Evolutionary conservation across 1,140 invertebrate genomes (phyloP).

Genomic region (Macrosteles quadrilineatus): DNA sequence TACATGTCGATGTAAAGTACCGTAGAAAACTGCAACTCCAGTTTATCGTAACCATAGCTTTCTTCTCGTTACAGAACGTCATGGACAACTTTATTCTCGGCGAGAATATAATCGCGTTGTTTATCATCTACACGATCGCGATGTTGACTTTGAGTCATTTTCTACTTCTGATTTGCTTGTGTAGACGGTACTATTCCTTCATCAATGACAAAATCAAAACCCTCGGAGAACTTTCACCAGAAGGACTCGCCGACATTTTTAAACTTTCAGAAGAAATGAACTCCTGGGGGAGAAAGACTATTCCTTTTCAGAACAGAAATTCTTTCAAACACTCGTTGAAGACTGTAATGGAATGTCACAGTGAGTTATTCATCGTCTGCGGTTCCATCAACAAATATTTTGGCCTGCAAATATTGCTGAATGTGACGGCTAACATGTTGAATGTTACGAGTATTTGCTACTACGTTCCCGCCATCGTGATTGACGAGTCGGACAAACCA

Average conservation of each 20-base stretch:
- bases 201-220: slow-evolving; percentile 3
- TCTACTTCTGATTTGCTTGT: not conserved
- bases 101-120: not conserved
- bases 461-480: slow-evolving; percentile 25
- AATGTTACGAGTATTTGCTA: slow-evolving; percentile 32
- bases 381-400: slow-evolving; percentile 26
- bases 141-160: slow-evolving; percentile 22
- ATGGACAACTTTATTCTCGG: slow-evolving; percentile 18
- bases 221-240: not conserved
- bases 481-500: slow-evolving; percentile 14
- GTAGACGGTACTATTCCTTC: not conserved
- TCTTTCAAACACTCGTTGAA: not conserved
- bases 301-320: not conserved
- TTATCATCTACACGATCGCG: slow-evolving; percentile 22
- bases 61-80: not conserved
- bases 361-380: slow-evolving; percentile 5
- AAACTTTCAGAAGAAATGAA: not conserved
- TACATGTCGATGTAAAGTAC: not conserved
- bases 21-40: not conserved
- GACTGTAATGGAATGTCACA: not conserved
- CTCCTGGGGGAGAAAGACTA: not conserved
- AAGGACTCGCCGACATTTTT: slow-evolving; percentile 10
- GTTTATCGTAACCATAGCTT: not conserved
- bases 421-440: slow-evolving; percentile 20
- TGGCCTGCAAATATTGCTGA: slow-evolving; percentile 12